Evolutionary conservation across 2,888 invertebrate species (phyloP), one percentile per base, ranked within the genome.

Genomic region (Boloria euphrosyne): DNA sequence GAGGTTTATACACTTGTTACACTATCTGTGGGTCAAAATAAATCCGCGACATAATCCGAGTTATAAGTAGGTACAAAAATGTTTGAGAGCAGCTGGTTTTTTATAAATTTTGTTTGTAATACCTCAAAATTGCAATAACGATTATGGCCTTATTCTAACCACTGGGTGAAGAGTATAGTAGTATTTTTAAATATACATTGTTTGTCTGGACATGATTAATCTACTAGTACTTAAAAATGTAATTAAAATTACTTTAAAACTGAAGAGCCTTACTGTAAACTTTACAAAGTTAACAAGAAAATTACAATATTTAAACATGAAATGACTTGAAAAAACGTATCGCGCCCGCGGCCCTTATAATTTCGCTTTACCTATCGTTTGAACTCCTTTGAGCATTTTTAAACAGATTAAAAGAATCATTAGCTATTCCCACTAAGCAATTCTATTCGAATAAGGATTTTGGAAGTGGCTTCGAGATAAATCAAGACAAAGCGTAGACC

Each of bases 331-430:
- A 57, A 63, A 69, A 67, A 67, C 49, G 62, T 66, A 64, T 52
- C n/a, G 55, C 51, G 57, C 67, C 69, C 47, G 55, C 60, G 55
- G 67, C 68, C n/a, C 16, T 51, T 61, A 50, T 65, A 70, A 68
- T 70, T 71, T 60, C 50, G 59, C 64, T 70, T 68, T 69, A 66
- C 63, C 59, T 59, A 66, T 61, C 79, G 74, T 87, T 87, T 84
- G 84, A 85, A 84, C 81, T 87, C 81, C 86, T 88, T 84, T 83
- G 80, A 82, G 87, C 85, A 89, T 89, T 85, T 80, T 84, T 87
- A 85, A 86, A 76, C 79, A 90, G 90, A 90, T 91, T 90, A 89
- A 85, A 86, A 85, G 83, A 86, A 86, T 87, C 87, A 90, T 91
- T 90, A 89, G 78, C 77, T 80, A 91, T 91, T 90, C 91, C 82